Conservation (phyloP, 2,888 invertebrate species). For the Apotomis capreana region DNA sequence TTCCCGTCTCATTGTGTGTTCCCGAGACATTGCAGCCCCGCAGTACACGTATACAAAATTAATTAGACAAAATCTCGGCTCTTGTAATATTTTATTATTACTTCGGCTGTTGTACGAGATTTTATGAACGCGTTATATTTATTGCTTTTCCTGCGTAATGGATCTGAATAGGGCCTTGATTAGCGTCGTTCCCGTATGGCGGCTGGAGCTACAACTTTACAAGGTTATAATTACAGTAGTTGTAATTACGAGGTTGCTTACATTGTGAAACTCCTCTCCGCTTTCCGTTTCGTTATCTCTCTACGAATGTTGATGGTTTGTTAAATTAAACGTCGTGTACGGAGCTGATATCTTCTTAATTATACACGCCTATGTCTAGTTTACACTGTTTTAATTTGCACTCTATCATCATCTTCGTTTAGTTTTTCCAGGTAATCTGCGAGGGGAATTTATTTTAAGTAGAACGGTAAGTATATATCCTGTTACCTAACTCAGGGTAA, state of each 20-base stretch:
- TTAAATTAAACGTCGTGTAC: constrained; percentile 78
- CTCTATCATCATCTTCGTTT: constrained; percentile 45
- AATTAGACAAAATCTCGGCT: constrained; percentile 81
- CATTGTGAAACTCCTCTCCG: constrained; percentile 67
- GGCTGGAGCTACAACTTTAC: constrained; percentile 58
- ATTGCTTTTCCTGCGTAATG: constrained; percentile 76
- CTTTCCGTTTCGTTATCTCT: constrained; percentile 69
- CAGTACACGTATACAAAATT: constrained; percentile 79
- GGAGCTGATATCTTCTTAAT: constrained; percentile 68
- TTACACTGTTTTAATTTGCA: constrained; percentile 60
- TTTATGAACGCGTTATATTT: constrained; percentile 80
- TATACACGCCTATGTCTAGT: constrained; percentile 66
- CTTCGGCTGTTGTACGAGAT: constrained; percentile 74
- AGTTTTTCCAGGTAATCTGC: constrained; percentile 30
- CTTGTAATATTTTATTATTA: constrained; percentile 83
- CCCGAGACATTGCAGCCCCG: constrained; percentile 80
- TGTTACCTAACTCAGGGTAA: constrained; percentile 2
- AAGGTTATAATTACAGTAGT: constrained; percentile 79
- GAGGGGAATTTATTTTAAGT: background rate
- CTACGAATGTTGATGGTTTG: constrained; percentile 74
- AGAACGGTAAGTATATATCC: background rate
- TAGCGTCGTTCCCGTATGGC: constrained; percentile 70
- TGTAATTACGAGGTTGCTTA: constrained; percentile 77
- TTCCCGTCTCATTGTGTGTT: constrained; percentile 78
- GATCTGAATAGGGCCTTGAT: constrained; percentile 79